A percentile compares a stretch with the other conserved stretches of the same genome.
These are phyloP conservation scores for Pollenia griseotomentosa DNA, from an alignment of 2,888 invertebrate species.

Conservation along the genomic window DNA sequence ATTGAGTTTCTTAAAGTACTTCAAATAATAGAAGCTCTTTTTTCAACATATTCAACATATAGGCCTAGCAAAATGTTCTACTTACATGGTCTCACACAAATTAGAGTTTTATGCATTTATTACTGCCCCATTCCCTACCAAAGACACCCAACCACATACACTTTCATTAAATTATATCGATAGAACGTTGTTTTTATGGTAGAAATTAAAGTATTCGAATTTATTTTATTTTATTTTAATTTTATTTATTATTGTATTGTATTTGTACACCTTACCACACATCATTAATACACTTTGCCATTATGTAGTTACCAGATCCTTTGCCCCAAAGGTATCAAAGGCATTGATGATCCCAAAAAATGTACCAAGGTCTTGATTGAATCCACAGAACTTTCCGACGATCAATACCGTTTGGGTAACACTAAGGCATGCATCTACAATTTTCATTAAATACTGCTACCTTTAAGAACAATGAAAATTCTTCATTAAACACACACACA, in stretches of 20 bases:
- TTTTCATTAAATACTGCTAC: conserved; percentile 56
- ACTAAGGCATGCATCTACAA: conserved; percentile 93
- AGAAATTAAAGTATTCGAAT: conserved; percentile 4
- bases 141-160: neutral
- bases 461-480: conserved; percentile 58
- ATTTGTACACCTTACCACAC: conserved; percentile 37
- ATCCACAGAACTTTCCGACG: conserved; percentile 92
- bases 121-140: conserved; percentile 1
- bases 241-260: conserved; percentile 4
- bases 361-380: conserved; percentile 93
- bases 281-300: conserved; percentile 58
- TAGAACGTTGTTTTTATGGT: conserved; percentile 29
- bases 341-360: conserved; percentile 92
- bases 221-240: conserved; percentile 23
- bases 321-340: conserved; percentile 94
- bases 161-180: neutral
- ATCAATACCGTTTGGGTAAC: conserved; percentile 98
- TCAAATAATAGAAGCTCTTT: conserved; percentile 35
- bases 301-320: conserved; percentile 97
- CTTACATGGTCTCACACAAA: conserved; percentile 45
- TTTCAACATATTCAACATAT: neutral
- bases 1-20: conserved; percentile 10
- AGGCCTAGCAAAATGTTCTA: conserved; percentile 30
- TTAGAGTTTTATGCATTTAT: conserved; percentile 32
- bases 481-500: conserved; percentile 59